Conservation (phyloP, 2,888 invertebrate species). For the Bunonema sp. region DNA sequence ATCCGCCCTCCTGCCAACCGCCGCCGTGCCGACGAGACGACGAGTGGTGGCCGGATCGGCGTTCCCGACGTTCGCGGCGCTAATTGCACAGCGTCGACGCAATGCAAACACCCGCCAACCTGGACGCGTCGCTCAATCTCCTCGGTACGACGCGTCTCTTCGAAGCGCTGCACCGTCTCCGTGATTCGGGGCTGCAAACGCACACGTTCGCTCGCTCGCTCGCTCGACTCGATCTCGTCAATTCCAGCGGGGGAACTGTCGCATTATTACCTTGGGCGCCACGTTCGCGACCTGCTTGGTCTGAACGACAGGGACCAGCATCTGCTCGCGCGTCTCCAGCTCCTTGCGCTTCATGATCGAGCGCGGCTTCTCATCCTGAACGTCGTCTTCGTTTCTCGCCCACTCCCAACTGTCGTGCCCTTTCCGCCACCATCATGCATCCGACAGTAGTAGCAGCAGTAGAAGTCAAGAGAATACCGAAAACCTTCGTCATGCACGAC, state of each 20-base stretch:
- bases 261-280: conserved; percentile 4
- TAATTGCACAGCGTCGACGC: too few species aligned
- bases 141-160: conserved; percentile 42
- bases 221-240: not conserved
- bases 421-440: too few species aligned
- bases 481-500: not conserved
- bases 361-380: conserved; percentile 31
- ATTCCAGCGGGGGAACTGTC: not conserved
- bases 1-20: not conserved
- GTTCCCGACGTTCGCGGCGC: conserved; percentile 10
- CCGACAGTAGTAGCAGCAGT: not conserved
- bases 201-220: too few species aligned
- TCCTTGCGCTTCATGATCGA: conserved; percentile 35
- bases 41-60: conserved; percentile 19
- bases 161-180: conserved; percentile 42
- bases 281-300: conserved; percentile 4
- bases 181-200: conserved; percentile 32
- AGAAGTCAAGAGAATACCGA: not conserved
- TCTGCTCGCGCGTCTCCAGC: conserved; percentile 24
- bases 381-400: too few species aligned
- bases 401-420: too few species aligned
- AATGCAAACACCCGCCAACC: too few species aligned
- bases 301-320: conserved; percentile 14
- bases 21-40: conserved; percentile 13
- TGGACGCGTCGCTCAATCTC: conserved; percentile 43